Percentiles rank a stretch among this genome's conserved stretches.
phyloP scores from a whole-genome alignment of 2,113 vertebrate genomes.

The Varanus salvator region DNA sequence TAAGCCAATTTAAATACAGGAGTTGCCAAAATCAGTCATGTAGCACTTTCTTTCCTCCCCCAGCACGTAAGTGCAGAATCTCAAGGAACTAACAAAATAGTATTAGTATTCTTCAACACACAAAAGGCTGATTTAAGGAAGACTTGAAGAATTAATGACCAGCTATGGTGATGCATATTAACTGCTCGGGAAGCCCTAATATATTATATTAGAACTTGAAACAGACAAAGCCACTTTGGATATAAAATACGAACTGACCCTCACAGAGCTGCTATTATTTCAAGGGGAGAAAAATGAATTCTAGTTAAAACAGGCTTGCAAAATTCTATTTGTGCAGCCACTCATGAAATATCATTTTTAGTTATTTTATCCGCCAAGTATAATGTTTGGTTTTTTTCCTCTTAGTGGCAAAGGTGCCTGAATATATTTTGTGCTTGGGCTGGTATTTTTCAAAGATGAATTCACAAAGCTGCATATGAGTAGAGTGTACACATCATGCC shows the following conservation, averaged over 20 bases:
- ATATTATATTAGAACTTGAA: constrained; percentile 34
- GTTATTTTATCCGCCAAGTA: constrained; percentile 32
- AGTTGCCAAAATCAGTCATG: constrained; percentile 60
- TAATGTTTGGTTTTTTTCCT: constrained; percentile 30
- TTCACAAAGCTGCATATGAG: not conserved
- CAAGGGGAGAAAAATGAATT: constrained; percentile 1
- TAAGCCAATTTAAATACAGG: constrained; percentile 59
- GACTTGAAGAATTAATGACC: constrained; percentile 70
- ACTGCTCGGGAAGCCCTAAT: constrained; percentile 42
- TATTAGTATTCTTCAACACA: constrained; percentile 69
- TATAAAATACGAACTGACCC: constrained; percentile 48
- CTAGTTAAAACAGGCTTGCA: constrained; percentile 37
- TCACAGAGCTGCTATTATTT: constrained; percentile 35
- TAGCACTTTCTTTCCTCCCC: constrained; percentile 39
- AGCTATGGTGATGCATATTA: constrained; percentile 69
- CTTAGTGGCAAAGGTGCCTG: constrained; percentile 35
- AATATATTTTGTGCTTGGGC: constrained; percentile 35
- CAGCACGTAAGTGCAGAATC: constrained; percentile 63
- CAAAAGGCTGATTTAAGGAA: constrained; percentile 67
- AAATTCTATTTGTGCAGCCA: constrained; percentile 38
- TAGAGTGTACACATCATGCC: not conserved
- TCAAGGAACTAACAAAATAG: constrained; percentile 55
- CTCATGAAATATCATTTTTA: constrained; percentile 12
- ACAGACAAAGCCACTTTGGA: constrained; percentile 5
- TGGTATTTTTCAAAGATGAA: constrained; percentile 45